Evolutionary conservation across 37 sponge, comb jelly and placozoan genomes (phyloP).

Genomic region (Ephydatia muelleri): DNA sequence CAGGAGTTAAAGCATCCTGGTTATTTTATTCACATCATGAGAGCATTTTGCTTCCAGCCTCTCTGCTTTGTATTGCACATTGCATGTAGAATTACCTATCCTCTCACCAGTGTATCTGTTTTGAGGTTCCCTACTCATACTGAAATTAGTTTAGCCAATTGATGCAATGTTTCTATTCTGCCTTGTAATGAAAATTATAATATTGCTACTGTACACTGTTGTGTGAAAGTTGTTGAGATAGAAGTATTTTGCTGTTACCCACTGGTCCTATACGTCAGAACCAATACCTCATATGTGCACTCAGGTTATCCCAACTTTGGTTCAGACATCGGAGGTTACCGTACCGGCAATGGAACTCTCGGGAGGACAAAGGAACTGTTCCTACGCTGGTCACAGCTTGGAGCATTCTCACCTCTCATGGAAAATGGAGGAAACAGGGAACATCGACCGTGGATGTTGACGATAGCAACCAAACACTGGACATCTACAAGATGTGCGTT

Average conservation of each 20-base stretch:
- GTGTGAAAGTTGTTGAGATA: too few relatives aligned
- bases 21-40: too few relatives aligned
- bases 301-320: conserved; percentile 88
- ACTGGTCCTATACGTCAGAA: not conserved
- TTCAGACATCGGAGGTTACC: conserved; percentile 88
- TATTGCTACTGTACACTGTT: not conserved
- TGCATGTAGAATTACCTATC: too few relatives aligned
- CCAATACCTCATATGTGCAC: not conserved
- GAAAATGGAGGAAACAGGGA: conserved; percentile 90
- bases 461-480: conserved; percentile 64
- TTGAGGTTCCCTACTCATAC: too few relatives aligned
- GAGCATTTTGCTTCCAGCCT: too few relatives aligned
- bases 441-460: conserved; percentile 88
- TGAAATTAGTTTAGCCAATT: too few relatives aligned
- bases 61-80: too few relatives aligned
- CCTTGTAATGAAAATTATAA: too few relatives aligned
- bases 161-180: too few relatives aligned
- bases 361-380: conserved; percentile 79
- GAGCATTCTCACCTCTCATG: conserved; percentile 92
- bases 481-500: conserved; percentile 69
- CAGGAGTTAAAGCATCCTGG: too few relatives aligned
- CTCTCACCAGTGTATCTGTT: too few relatives aligned
- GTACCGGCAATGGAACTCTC: conserved; percentile 56
- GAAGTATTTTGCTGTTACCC: too few relatives aligned
- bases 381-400: conserved; percentile 81